A percentile compares a stretch with the other conserved stretches of the same genome.
These are phyloP conservation scores for Tapirus indicus DNA, from an alignment of 2,797 vertebrate species.

Conservation along the genomic window DNA sequence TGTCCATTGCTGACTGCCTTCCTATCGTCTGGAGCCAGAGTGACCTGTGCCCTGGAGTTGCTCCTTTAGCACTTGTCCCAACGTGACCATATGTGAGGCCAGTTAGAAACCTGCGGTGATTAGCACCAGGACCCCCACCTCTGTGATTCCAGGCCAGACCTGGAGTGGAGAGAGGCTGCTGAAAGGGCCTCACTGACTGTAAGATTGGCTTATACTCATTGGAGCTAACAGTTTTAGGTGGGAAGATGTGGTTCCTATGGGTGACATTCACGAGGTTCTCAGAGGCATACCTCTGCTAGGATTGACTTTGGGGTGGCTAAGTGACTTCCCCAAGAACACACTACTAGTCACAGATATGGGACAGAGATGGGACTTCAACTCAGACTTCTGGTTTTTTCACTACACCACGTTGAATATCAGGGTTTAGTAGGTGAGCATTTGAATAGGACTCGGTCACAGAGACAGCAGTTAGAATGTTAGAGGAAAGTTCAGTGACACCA, in stretches of 20 bases:
- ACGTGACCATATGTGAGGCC: background rate
- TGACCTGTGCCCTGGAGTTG: background rate
- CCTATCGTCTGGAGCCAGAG: background rate
- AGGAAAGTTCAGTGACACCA: background rate
- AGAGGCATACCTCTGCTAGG: background rate
- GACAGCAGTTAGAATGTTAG: background rate
- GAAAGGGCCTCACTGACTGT: background rate
- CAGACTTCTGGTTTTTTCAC: background rate
- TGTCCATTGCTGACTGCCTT: background rate
- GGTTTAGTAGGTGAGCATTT: background rate
- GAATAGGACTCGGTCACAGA: background rate
- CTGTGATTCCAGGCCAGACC: background rate
- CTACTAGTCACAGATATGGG: background rate
- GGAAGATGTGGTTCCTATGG: background rate
- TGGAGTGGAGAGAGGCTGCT: background rate
- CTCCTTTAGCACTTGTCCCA: background rate
- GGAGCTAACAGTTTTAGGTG: background rate
- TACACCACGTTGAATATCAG: background rate
- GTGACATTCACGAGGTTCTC: background rate
- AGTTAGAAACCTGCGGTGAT: background rate
- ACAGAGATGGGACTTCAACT: background rate
- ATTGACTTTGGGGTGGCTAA: background rate
- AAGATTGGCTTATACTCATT: background rate
- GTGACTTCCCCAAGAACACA: no score
- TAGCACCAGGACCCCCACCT: background rate